Percentiles rank a stretch among this genome's conserved stretches.
Conservation (phyloP, 2,888 invertebrate genomes). For the Lepidocyrtinus sp. region DNA sequence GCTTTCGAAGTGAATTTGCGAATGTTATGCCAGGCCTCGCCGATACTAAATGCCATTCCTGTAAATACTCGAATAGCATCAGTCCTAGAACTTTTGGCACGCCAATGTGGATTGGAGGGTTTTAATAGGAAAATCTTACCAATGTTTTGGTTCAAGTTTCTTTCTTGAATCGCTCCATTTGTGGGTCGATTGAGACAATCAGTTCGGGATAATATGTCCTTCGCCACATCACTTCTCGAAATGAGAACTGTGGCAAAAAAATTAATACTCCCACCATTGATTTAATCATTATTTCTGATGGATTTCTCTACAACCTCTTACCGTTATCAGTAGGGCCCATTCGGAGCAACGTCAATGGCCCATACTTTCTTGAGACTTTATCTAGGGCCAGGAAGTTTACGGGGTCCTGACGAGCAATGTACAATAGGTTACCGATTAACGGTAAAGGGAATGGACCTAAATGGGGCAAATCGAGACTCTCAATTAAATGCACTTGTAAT, state of each 20-base stretch:
- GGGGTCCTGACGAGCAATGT: constrained; percentile 34
- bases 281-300: too few species aligned
- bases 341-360: constrained; percentile 23
- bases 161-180: constrained; percentile 14
- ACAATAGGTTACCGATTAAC: constrained; percentile 25
- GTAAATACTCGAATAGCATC: neutral
- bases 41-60: constrained; percentile 43
- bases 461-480: too few species aligned
- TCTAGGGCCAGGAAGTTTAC: constrained; percentile 35
- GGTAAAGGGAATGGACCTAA: constrained; percentile 42
- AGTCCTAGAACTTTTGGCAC: too few species aligned
- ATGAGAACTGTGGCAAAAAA: constrained; percentile 21
- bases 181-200: constrained; percentile 33
- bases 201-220: constrained; percentile 27
- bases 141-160: constrained; percentile 39
- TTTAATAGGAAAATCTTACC: constrained; percentile 6
- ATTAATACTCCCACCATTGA: too few species aligned
- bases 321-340: constrained; percentile 26
- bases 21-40: constrained; percentile 22
- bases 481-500: too few species aligned
- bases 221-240: constrained; percentile 19
- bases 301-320: constrained; percentile 21
- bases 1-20: constrained; percentile 36
- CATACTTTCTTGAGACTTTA: constrained; percentile 47
- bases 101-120: neutral